phyloP scores from a whole-genome alignment of 1,140 invertebrate genomes.

The Solenopsis fugax region DNA sequence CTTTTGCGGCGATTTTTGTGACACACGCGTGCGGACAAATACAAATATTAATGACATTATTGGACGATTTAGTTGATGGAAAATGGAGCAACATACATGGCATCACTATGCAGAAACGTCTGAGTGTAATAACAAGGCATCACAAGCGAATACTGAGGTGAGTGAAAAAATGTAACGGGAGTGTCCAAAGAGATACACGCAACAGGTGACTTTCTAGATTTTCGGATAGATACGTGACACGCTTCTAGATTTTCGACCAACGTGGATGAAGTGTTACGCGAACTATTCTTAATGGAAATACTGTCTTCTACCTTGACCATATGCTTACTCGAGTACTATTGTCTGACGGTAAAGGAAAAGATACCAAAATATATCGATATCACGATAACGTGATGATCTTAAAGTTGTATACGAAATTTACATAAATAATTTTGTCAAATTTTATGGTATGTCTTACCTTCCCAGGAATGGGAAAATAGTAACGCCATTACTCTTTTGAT shows the following conservation, averaged over 20 bases:
- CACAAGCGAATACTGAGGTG: conserved; percentile 66
- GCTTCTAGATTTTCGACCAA: conserved; percentile 64
- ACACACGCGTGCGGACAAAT: conserved; percentile 77
- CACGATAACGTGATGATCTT: not conserved
- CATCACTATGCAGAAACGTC: not conserved
- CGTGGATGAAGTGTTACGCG: conserved; percentile 52
- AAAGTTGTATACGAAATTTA: not conserved
- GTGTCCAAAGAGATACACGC: not conserved
- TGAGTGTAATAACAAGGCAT: conserved; percentile 36
- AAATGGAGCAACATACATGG: not conserved
- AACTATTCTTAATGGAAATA: conserved; percentile 63
- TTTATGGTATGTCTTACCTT: conserved; percentile 26
- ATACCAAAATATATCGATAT: not conserved
- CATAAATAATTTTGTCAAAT: not conserved
- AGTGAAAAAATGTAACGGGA: not conserved
- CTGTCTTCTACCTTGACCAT: conserved; percentile 59
- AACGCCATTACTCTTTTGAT: conserved; percentile 67
- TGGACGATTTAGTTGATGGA: conserved; percentile 57
- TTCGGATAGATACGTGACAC: not conserved
- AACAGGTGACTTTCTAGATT: not conserved
- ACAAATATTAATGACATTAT: conserved; percentile 59
- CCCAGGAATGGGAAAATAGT: conserved; percentile 74
- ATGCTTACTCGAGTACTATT: conserved; percentile 73
- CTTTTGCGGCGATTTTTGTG: conserved; percentile 74
- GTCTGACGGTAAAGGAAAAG: conserved; percentile 58